Base-by-base conservation (phyloP, 2,888 invertebrate species). In the Cecidostiba fungosa region DNA sequence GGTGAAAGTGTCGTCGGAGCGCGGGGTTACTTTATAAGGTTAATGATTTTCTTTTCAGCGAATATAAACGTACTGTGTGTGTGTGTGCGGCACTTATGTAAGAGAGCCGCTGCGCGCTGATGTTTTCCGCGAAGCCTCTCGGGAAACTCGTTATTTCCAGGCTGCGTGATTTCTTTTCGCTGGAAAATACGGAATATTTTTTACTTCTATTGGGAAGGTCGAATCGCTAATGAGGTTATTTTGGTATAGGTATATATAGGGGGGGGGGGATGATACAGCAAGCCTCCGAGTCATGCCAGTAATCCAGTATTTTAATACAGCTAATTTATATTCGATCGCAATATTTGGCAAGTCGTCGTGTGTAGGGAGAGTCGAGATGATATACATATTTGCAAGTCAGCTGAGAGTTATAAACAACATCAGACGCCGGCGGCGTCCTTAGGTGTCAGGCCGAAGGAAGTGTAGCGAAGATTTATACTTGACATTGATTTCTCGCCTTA, bases 401-500 rank as follows among this genome's bases (percentile, higher is more conserved):
- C 6, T 5, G 14, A 26, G n/a, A 19, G 81, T 81, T 6, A 74
- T 62, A 81, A 62, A 81, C 81, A 62, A 81, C 59, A 36, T 12
- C 39, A 12, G 1, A 43, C 39, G 43, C 43, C 6, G 12, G 43
- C 79, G 73, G 81, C 82, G 82, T 82, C 82, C 82, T 82, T 69
- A 69, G 36, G 36, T 50, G 82, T 82, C 81, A 32, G n/a, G 26
- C 29, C 54, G 39, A 70, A 50, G 69, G 78, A 66, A 78, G 36
- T n/a, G n/a, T 23, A 10, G 5, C 8, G 10, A 36, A 59, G 84
- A 72, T 84, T 69, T 70, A 50, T 70, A 32, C 26, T 50, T 70
- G 78, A 50, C 78, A 79, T 79, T 79, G 78, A 79, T 79, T 70
- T 79, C 50, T 70, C 70, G 19, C 47, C 3, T 16, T 32, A 32